These are phyloP conservation scores for Pangasianodon hypophthalmus DNA, from an alignment of 2,113 vertebrate genomes.

Conservation along the genomic window DNA sequence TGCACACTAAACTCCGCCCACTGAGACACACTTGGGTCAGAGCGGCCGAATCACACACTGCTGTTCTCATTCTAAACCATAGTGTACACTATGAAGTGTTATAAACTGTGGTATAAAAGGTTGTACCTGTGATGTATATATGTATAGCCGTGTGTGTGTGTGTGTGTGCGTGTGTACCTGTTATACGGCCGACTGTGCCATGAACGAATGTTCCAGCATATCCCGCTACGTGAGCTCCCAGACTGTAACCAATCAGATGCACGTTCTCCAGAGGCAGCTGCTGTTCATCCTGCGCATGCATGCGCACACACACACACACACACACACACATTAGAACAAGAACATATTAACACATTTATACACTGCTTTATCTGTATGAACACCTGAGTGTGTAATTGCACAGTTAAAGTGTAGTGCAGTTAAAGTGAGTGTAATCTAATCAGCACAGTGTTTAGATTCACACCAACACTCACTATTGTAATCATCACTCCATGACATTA, in stretches of 20 bases:
- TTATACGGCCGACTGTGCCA: conserved; percentile 89
- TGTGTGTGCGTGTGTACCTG: conserved; percentile 71
- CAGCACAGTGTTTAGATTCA: background rate
- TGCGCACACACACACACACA: conserved; percentile 7
- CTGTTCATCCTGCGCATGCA: conserved; percentile 74
- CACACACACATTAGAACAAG: background rate
- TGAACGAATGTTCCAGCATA: conserved; percentile 82
- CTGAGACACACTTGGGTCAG: background rate
- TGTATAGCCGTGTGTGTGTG: background rate
- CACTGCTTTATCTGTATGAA: conserved; percentile 32
- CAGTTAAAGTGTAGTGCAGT: background rate
- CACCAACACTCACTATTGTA: background rate
- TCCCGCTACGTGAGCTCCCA: conserved; percentile 93
- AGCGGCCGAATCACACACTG: background rate
- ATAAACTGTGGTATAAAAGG: too few relatives aligned
- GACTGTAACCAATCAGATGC: conserved; percentile 94
- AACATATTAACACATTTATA: background rate
- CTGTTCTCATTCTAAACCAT: too few relatives aligned
- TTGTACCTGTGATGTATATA: too few relatives aligned
- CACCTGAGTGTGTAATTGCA: conserved; percentile 75
- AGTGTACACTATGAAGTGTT: background rate
- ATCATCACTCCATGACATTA: background rate
- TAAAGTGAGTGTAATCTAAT: background rate
- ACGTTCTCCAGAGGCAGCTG: conserved; percentile 79
- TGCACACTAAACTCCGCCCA: background rate